phyloP scores from a whole-genome alignment of 2,888 invertebrate genomes.

The Andrena chrysosceles region DNA sequence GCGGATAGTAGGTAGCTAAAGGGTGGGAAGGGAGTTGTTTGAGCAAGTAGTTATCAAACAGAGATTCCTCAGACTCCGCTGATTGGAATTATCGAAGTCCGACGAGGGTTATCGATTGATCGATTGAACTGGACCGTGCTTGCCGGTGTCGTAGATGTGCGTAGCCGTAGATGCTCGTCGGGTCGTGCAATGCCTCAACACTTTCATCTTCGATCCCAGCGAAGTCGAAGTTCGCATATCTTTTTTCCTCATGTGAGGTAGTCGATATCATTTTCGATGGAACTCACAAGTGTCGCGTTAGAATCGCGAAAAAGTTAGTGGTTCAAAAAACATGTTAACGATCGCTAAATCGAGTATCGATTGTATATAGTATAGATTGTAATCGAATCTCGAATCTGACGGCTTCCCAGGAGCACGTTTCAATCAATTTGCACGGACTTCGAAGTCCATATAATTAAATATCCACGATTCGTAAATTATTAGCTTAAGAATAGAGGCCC shows the following conservation, averaged over 20 bases:
- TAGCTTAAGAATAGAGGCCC: not conserved
- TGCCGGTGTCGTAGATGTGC: conserved; percentile 22
- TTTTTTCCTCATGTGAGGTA: not conserved
- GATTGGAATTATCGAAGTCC: conserved; percentile 2
- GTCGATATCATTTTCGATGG: not conserved
- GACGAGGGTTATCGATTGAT: conserved; percentile 45
- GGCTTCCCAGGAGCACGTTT: conserved; percentile 9
- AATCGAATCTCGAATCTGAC: not conserved
- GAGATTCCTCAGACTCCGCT: not conserved
- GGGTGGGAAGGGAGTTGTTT: not conserved
- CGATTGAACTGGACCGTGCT: conserved; percentile 43
- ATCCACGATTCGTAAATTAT: not conserved
- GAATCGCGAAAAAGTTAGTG: not conserved
- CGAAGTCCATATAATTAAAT: not conserved
- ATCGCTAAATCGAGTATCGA: not conserved
- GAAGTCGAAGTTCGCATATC: not conserved
- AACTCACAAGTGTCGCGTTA: not conserved
- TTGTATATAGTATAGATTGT: not conserved
- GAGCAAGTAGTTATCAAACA: not conserved
- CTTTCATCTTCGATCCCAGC: conserved; percentile 21
- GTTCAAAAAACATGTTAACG: too few species aligned
- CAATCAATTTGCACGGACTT: not conserved
- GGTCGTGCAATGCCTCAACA: not conserved
- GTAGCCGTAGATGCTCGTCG: conserved; percentile 30
- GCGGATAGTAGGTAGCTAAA: not conserved